Evolutionary conservation across 2,888 invertebrate species (phyloP).

Genomic region (Epirrita christyi): DNA sequence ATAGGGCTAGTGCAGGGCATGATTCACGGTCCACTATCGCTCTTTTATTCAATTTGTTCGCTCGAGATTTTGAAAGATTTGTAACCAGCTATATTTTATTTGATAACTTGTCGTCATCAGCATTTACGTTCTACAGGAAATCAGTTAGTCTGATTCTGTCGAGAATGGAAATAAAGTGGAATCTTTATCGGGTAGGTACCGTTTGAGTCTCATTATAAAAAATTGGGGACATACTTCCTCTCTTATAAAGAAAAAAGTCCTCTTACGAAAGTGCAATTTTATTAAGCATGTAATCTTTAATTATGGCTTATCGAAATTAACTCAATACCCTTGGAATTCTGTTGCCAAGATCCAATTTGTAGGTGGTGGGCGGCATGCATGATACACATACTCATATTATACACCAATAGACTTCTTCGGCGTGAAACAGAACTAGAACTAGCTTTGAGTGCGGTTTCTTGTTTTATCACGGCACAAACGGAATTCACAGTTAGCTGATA

Average conservation of each 20-base stretch:
- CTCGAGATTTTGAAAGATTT: background rate
- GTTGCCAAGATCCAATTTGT: slow-evolving; percentile 22
- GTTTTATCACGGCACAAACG: slow-evolving; percentile 32
- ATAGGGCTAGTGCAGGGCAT: background rate
- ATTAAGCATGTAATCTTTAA: slow-evolving; percentile 1
- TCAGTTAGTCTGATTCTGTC: slow-evolving; percentile 4
- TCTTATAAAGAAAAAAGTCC: background rate
- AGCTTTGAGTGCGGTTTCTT: background rate
- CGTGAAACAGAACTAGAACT: too few relatives aligned
- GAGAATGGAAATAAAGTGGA: slow-evolving; percentile 14
- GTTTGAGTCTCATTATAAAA: slow-evolving; percentile 7
- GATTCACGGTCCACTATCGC: background rate
- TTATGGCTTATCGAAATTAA: slow-evolving; percentile 15
- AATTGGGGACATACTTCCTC: slow-evolving; percentile 16
- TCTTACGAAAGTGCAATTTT: slow-evolving; percentile 3
- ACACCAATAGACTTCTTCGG: background rate
- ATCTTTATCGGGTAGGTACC: slow-evolving; percentile 14
- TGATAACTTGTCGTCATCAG: background rate
- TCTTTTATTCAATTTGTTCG: background rate
- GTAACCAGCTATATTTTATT: background rate
- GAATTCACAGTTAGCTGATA: slow-evolving; percentile 43
- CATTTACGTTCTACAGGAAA: slow-evolving; percentile 23
- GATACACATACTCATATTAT: background rate
- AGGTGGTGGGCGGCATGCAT: slow-evolving; percentile 14
- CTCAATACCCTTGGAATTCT: slow-evolving; percentile 18